Evolutionary conservation across 1,140 invertebrate genomes (phyloP).

Genomic region (Danaus plexippus): DNA sequence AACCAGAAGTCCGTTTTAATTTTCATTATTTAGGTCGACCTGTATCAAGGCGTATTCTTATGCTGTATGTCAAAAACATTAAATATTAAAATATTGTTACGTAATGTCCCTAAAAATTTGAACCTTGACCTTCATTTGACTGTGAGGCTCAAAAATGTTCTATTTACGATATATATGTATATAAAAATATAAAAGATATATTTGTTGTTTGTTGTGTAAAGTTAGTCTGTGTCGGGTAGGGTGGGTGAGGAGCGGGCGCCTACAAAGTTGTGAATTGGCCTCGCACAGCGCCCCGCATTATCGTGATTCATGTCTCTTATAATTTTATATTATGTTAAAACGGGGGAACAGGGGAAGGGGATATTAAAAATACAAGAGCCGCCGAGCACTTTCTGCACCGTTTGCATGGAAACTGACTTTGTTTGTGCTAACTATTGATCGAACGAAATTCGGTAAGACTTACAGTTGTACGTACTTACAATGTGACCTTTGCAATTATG

Average conservation of each 20-base stretch:
- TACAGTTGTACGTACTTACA: conserved; percentile 7
- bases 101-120: too few relatives aligned
- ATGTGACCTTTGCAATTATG: not conserved
- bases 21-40: conserved; percentile 7
- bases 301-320: conserved; percentile 70
- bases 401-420: conserved; percentile 61
- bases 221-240: conserved; percentile 30
- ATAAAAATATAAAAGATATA: conserved; percentile 2
- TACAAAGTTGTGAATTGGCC: conserved; percentile 66
- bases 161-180: not conserved
- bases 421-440: conserved; percentile 66
- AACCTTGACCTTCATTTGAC: too few relatives aligned
- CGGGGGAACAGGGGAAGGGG: conserved; percentile 40
- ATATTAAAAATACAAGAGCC: conserved; percentile 69
- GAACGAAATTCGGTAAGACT: conserved; percentile 31
- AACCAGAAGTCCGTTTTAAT: conserved; percentile 11
- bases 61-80: too few relatives aligned
- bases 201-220: not conserved
- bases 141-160: too few relatives aligned
- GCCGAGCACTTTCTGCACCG: conserved; percentile 55
- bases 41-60: too few relatives aligned
- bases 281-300: conserved; percentile 59
- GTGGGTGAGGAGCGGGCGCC: conserved; percentile 32
- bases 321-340: conserved; percentile 72
- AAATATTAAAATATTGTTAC: too few relatives aligned